Percentiles rank a stretch among this genome's conserved stretches.
Conservation (phyloP, 2,888 invertebrate species). For the Luperina nickerlii region DNA sequence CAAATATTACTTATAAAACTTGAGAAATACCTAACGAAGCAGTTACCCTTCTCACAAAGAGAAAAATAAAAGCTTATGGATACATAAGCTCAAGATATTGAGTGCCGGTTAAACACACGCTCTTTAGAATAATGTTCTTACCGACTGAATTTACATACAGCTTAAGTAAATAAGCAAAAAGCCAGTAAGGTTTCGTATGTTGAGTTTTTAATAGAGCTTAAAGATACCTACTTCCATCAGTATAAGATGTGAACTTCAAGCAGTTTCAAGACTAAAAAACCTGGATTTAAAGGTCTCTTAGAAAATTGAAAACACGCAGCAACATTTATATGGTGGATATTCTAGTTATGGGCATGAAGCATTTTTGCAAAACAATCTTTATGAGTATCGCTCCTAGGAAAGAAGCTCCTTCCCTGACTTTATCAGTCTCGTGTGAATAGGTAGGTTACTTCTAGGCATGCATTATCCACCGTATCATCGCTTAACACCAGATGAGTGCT, state of each 20-base stretch:
- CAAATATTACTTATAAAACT: conserved; percentile 27
- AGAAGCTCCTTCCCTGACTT: neutral
- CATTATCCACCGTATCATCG: neutral
- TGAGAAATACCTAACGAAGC: conserved; percentile 45
- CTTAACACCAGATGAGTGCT: neutral
- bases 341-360: neutral
- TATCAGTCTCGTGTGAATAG: neutral
- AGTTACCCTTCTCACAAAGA: conserved; percentile 44
- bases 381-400: neutral
- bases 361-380: neutral
- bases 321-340: neutral
- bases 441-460: neutral
- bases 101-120: conserved; percentile 46
- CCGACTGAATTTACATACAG: conserved; percentile 56
- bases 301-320: neutral
- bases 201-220: conserved; percentile 46
- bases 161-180: conserved; percentile 62
- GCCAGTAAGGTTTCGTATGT: conserved; percentile 47
- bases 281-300: neutral
- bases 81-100: conserved; percentile 2
- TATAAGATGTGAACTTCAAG: conserved; percentile 15
- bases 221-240: conserved; percentile 10
- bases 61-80: conserved; percentile 47
- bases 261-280: conserved; percentile 15
- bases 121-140: conserved; percentile 57